Evolutionary conservation across 2,113 vertebrate genomes (phyloP), one percentile per base, ranked within the genome.

Genomic region (Maylandia zebra): DNA sequence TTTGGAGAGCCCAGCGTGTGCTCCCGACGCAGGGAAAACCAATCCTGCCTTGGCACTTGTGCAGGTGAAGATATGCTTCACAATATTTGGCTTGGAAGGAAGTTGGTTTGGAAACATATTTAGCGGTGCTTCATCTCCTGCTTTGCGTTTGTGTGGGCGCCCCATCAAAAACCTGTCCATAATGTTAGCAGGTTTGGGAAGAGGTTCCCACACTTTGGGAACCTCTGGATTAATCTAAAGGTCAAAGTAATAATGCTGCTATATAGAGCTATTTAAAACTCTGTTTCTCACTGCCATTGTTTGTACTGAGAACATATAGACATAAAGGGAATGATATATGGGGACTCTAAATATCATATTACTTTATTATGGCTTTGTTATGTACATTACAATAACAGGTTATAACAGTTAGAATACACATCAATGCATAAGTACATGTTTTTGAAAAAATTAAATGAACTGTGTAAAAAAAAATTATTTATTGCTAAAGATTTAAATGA

Each of bases 121-220:
- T 24, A 55, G 52, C 1, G 1, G 12, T 55, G 53, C 53, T 12
- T 55, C 10, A 12, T 12, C 53, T 12, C n/a, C 10, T 55, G n/a
- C 10, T 55, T 55, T 55, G n/a, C 10, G 1, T 55, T 55, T 55
- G 52, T 55, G 1, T 22, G 52, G 52, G 52, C 2, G n/a, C 52
- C 52, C 52, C 1, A 0, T 55, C 53, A 56, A 56, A 56, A 24
- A 56, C 22, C 53, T 56, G 2, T 56, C 53, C 0, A 56, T 56
- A 13, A 56, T 56, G 11, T 8, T 27, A 27, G 11, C 4, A 56
- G 55, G 34, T 34, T 34, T 34, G 34, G 34, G 34, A 34, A 34
- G 34, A 34, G 34, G 34, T 34, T 34, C 34, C 13, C 56, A 30
- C 55, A 57, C 13, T 57, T 57, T 57, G 13, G 55, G 55, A 30